Evolutionary conservation across 2,113 vertebrate genomes (phyloP).

Genomic region (Oceanodroma tethys): DNA sequence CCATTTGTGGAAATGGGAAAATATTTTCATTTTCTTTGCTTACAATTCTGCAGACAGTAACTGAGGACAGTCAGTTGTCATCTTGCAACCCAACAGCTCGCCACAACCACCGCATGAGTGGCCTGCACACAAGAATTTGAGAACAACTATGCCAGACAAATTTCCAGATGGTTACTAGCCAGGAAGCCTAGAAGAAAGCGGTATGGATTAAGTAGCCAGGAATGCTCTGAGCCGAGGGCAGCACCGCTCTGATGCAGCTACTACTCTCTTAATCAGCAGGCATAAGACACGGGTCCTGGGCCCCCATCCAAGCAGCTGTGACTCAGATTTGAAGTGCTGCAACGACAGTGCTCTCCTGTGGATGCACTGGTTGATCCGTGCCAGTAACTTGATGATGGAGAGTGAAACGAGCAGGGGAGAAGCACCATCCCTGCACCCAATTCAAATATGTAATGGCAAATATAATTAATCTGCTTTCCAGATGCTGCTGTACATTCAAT

Average conservation of each 20-base stretch:
- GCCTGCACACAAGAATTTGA: neutral
- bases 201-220: neutral
- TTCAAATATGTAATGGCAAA: neutral
- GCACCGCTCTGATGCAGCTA: neutral
- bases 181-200: neutral
- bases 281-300: neutral
- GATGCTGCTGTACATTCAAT: neutral
- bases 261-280: neutral
- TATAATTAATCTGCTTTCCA: neutral
- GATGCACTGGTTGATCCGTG: neutral
- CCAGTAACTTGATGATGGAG: neutral
- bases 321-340: conserved; percentile 12
- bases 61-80: neutral
- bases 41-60: neutral
- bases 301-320: neutral
- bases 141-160: neutral
- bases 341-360: conserved; percentile 15
- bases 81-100: neutral
- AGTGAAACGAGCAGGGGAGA: neutral
- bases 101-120: neutral
- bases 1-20: neutral
- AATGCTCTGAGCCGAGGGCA: neutral
- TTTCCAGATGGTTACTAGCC: neutral
- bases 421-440: neutral
- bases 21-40: neutral